phyloP scores from a whole-genome alignment of 2,797 vertebrate species.

The Synaphobranchus kaupii region DNA sequence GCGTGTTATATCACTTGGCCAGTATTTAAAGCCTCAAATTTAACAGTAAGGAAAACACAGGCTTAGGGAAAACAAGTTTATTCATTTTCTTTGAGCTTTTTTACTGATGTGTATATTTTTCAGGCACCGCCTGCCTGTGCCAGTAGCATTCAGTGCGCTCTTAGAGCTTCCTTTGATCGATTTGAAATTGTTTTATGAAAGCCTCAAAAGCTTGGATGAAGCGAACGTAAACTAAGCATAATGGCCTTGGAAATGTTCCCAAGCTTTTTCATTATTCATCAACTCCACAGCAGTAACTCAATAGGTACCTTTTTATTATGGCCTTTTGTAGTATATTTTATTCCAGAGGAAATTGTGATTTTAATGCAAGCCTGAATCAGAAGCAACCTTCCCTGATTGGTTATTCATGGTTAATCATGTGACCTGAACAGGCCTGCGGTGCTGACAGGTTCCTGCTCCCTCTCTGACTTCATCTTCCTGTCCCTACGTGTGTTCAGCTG shows the following conservation, averaged over 20 bases:
- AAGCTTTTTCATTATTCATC: background rate
- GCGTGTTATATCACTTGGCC: slow-evolving; percentile 23
- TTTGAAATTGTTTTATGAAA: background rate
- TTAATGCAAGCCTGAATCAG: background rate
- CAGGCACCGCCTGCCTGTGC: background rate
- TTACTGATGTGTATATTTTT: slow-evolving; percentile 9
- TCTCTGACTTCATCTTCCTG: slow-evolving; percentile 1
- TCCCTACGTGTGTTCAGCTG: background rate
- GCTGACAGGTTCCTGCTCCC: background rate
- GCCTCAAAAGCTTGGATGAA: background rate
- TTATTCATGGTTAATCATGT: background rate
- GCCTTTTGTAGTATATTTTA: background rate
- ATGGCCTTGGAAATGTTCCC: background rate
- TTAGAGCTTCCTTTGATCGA: background rate
- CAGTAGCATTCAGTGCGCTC: background rate
- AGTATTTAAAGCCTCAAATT: background rate
- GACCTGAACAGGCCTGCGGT: background rate
- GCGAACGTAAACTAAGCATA: background rate
- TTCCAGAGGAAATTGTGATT: background rate
- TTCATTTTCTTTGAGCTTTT: background rate
- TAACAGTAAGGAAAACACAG: background rate
- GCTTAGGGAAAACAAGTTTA: background rate
- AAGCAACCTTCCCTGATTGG: background rate
- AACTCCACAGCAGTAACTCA: background rate
- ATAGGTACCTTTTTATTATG: background rate